These are phyloP conservation scores for Sminthurides aquaticus DNA, from an alignment of 2,888 invertebrate genomes.

Conservation along the genomic window DNA sequence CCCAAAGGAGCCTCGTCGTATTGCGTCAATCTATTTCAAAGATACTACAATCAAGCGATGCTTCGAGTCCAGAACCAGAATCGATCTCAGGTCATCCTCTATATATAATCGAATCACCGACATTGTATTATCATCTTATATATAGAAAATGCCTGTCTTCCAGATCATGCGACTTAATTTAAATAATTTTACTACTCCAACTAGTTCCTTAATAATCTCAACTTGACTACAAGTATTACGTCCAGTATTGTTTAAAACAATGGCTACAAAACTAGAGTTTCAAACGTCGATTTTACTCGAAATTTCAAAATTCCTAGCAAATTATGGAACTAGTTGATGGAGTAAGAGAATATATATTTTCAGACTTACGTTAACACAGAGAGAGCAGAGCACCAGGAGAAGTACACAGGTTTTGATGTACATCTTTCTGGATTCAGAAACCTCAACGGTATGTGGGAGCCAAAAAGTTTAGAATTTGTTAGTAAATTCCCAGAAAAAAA, in stretches of 20 bases:
- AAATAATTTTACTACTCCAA: no score
- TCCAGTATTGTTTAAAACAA: no score
- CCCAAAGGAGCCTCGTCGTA: slow-evolving; percentile 11
- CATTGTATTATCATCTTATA: slow-evolving; percentile 1
- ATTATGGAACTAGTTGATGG: no score
- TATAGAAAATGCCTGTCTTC: slow-evolving; percentile 6
- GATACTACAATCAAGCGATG: slow-evolving; percentile 1
- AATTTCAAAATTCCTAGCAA: no score
- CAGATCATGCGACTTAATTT: no score
- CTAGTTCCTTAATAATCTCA: no score
- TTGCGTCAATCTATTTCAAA: slow-evolving; percentile 7
- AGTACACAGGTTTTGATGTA: background rate
- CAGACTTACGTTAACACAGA: background rate
- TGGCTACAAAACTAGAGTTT: no score
- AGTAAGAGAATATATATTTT: no score
- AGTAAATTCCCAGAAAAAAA: no score
- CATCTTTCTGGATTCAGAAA: background rate
- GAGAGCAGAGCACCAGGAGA: background rate
- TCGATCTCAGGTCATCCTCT: slow-evolving; percentile 8
- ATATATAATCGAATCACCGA: background rate
- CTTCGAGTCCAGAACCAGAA: slow-evolving; percentile 4
- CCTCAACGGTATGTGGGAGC: background rate
- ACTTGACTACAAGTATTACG: no score
- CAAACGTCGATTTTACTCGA: no score
- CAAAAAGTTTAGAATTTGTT: background rate